Base-by-base conservation (phyloP, 1,140 invertebrate genomes). In the Drosophila repleta region DNA sequence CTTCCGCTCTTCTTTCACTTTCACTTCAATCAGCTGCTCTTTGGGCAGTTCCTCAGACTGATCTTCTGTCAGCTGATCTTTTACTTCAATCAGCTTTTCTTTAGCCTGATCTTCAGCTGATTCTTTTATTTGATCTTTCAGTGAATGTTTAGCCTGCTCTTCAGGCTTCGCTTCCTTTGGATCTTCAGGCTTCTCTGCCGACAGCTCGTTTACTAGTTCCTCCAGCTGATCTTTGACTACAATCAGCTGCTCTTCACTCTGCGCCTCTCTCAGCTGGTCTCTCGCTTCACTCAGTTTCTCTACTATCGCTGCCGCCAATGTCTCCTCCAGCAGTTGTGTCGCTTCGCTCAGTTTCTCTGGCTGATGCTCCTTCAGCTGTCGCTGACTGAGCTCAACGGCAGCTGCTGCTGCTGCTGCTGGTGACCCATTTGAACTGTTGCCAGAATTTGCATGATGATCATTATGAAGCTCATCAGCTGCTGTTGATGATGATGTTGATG, bases 381-480 rank as follows among this genome's bases (percentile, higher is more conserved):
- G 49, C 8, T 24, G 6, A 15, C 29, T 64, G 15, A 10, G 41
- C 48, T 26, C 49, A 57, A 48, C 74, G 51, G 32, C 70, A 51
- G 45, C 49, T 35, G 61, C 56, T 52, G 56, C 56, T 60, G 29
- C 18, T 52, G 26, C 46, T 43, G 72, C 24, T 29, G 55, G 63
- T 75, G 69, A 76, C 79, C 71, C 83, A 87, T 89, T 88, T 88
- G 83, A 88, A 76, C 65, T 71, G 73, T 13, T 88, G 83, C 79
- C 83, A 88, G 83, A 88, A 79, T 79, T 83, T 79, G 67, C 83
- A 89, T 89, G 74, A 79, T 79, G 63, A 73, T 73, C 79, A 62
- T 69, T 17, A 18, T 74, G 67, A 55, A 41, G 49, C 37, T 46
- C 41, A 15, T 46, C 21, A 29, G 41, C 58, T 20, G 37, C 18